These are phyloP conservation scores for Trinorchestia longiramus DNA, from an alignment of 1,140 invertebrate species.

Conservation along the genomic window DNA sequence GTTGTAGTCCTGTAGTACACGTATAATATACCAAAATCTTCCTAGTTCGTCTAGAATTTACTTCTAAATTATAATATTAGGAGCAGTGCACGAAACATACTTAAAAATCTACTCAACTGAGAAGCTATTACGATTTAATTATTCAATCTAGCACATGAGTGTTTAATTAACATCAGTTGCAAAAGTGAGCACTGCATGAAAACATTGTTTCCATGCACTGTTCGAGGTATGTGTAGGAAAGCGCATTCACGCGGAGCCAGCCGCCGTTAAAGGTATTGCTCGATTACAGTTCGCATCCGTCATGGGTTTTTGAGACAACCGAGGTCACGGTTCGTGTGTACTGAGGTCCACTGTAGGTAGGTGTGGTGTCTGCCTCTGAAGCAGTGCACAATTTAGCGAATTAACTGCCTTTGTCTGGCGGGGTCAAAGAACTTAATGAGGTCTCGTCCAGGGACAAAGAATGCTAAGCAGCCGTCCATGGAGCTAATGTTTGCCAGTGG, in stretches of 20 bases:
- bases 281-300: not conserved
- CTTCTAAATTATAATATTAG: too few relatives aligned
- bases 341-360: too few relatives aligned
- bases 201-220: not conserved
- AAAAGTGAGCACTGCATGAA: too few relatives aligned
- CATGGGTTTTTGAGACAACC: not conserved
- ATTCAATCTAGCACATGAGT: too few relatives aligned
- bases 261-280: not conserved
- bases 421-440: conserved; percentile 48
- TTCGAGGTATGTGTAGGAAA: not conserved
- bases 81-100: too few relatives aligned
- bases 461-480: conserved; percentile 33
- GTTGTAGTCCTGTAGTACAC: too few relatives aligned
- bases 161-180: too few relatives aligned
- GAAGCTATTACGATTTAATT: too few relatives aligned
- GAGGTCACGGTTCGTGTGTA: too few relatives aligned
- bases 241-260: not conserved
- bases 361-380: not conserved
- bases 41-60: too few relatives aligned
- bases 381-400: conserved; percentile 3
- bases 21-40: too few relatives aligned
- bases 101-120: too few relatives aligned
- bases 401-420: conserved; percentile 40
- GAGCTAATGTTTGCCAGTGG: conserved; percentile 34
- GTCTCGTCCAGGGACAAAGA: conserved; percentile 44